Percentiles rank a stretch among this genome's conserved stretches.
phyloP scores from a whole-genome alignment of 2,797 vertebrate genomes.

The Molothrus ater region DNA sequence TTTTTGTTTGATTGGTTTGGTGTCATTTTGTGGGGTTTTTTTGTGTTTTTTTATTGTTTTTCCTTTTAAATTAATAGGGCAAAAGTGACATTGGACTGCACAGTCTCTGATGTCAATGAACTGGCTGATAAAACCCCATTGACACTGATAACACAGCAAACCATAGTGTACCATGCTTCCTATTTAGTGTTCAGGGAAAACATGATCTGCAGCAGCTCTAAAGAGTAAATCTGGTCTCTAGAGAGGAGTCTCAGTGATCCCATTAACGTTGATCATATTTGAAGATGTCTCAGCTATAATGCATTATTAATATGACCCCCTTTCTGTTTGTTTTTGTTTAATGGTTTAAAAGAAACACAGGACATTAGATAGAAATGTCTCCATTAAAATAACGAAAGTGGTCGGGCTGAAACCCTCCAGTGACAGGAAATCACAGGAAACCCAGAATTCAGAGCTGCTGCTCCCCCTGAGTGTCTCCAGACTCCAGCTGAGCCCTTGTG shows the following conservation, averaged over 20 bases:
- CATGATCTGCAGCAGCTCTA: not conserved
- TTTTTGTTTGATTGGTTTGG: not conserved
- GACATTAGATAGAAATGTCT: conserved; percentile 51
- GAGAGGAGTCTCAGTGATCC: conserved; percentile 50
- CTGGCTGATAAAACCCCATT: not conserved
- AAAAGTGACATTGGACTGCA: not conserved
- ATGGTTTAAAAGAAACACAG: conserved; percentile 55
- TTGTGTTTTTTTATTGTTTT: too few species aligned
- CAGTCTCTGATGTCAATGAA: not conserved
- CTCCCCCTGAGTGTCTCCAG: conserved; percentile 11
- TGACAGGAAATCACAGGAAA: conserved; percentile 66
- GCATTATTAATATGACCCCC: conserved; percentile 33
- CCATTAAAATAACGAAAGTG: conserved; percentile 51
- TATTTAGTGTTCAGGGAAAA: conserved; percentile 20
- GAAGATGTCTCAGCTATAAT: conserved; percentile 51
- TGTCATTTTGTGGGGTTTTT: too few species aligned
- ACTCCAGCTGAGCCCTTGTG: not conserved
- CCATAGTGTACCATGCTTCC: not conserved
- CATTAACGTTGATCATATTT: conserved; percentile 48
- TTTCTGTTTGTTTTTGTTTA: conserved; percentile 18
- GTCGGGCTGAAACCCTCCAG: conserved; percentile 18
- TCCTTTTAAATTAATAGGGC: not conserved
- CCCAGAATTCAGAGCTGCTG: conserved; percentile 3
- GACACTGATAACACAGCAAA: not conserved
- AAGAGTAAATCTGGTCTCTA: conserved; percentile 21